Evolutionary conservation across 2,797 vertebrate genomes (phyloP), one percentile per base, ranked within the genome.

Genomic region (Muscicapa striata): DNA sequence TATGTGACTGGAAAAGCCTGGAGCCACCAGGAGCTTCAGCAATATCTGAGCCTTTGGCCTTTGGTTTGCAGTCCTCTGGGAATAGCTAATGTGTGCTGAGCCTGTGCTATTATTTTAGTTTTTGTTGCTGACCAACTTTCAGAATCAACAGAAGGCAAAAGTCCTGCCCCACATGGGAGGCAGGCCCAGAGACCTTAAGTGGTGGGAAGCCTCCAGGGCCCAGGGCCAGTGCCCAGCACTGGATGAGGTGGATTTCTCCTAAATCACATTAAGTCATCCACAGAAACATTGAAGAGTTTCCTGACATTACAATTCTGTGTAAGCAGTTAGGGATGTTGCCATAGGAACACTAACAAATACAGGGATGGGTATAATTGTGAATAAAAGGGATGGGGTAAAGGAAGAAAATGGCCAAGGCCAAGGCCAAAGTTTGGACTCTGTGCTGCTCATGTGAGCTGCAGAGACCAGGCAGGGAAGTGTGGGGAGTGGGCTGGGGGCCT

Each of bases 311-410:
- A 86, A 63, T 93, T 93, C 95, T 67, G 52, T 81, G 82, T 75
- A 88, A 94, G 92, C 85, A 67, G 89, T 78, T 87, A 52, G 75
- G 86, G 83, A 36, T 76, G 95, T 95, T 94, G 85, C 93, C 93
- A 95, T 93, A 95, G 94, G 77, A 96, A 95, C 93, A 38, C 76
- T 96, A 93, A 94, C 79, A 94, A 92, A 95, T 76, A 93, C 29
- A 82, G 87, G 10, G 34, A 92, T 68, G 61, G 24, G 77, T 34
- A 16, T 59, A 84, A 95, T 58, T 57, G 82, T 18, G 68, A 89
- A 62, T 59, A 92, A 94, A 89, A 86, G 6, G 51, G 55, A 68
- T 3, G 32, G 69, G 62, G 54, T n/a, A 46, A 69, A 36, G 63
- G 54, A 62, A 61, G 63, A 82, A 54, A 18, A 63, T 5, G 61